Evolutionary conservation across 2,797 vertebrate species (phyloP), one percentile per base, ranked within the genome.

Genomic region (Typhlichthys eigenmanni): DNA sequence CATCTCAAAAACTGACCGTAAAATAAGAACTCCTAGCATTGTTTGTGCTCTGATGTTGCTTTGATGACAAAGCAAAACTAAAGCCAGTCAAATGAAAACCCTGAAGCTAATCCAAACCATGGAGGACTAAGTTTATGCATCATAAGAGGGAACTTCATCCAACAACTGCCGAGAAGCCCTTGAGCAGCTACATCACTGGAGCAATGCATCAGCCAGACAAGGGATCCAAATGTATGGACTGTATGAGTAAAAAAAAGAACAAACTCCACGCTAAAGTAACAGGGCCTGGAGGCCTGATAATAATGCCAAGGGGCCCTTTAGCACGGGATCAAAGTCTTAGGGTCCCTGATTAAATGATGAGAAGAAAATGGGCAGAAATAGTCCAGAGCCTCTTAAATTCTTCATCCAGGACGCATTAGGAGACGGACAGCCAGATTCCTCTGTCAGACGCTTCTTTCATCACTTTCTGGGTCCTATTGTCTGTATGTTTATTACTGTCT

Each of bases 281-380:
- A 10, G 19, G 16, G 13, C 61, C 52, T 61, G 9, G 46, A 66
- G 60, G 61, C 46, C 57, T 60, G 50, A 47, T 62, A 62, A 59
- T 55, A 52, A 56, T 67, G 71, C 47, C 32, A 54, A 47, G 6
- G 47, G 57, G 62, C 50, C 55, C 52, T 64, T 72, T 62, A 74
- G 72, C 52, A 56, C 34, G 38, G 72, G 67, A 78, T 87, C 80
- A 85, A 68, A 83, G 70, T 71, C 79, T 81, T 68, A 58, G 32
- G 57, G 62, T 53, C 55, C 60, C 66, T 67, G 59, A 79, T 79
- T 79, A 73, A 62, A 62, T 62, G 72, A 65, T 68, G 62, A 47
- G 59, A 72, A 64, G 64, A 47, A 69, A 71, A 66, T 32, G 48
- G 13, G 29, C 67, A 66, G 64, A 62, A 58, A 64, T 56, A 60